Evolutionary conservation across 1,140 invertebrate genomes (phyloP).

Genomic region (Paraescarpia echinospica): DNA sequence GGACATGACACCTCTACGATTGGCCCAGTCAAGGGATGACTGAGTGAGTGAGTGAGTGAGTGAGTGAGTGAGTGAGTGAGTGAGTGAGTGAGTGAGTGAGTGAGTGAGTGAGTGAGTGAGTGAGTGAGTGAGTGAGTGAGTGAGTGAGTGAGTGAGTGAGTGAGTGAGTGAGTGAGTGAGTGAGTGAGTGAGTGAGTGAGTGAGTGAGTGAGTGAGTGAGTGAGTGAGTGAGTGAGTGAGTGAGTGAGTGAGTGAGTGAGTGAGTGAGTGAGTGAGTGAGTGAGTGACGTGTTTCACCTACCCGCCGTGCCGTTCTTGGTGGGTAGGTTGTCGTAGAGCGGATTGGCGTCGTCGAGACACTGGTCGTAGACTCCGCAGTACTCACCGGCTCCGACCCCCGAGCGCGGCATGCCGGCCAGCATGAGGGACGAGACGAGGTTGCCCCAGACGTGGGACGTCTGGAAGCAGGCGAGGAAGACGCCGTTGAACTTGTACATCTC

Average conservation of each 20-base stretch:
- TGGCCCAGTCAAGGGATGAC: background rate
- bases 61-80: slow-evolving; percentile 28
- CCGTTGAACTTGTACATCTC: slow-evolving; percentile 56
- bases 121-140: slow-evolving; percentile 7
- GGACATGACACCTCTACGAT: no score
- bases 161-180: slow-evolving; percentile 22
- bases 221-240: slow-evolving; percentile 12
- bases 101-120: slow-evolving; percentile 24
- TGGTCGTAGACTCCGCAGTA: slow-evolving; percentile 16
- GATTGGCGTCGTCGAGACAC: background rate
- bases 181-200: background rate
- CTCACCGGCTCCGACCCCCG: background rate
- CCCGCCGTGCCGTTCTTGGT: background rate
- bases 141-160: background rate
- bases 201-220: background rate
- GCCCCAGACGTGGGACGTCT: slow-evolving; percentile 58
- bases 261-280: slow-evolving; percentile 10
- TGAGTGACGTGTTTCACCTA: background rate
- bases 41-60: slow-evolving; percentile 27
- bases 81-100: slow-evolving; percentile 29
- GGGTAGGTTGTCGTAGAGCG: background rate
- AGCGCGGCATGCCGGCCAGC: slow-evolving; percentile 25
- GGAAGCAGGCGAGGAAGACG: slow-evolving; percentile 57
- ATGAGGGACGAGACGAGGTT: slow-evolving; percentile 54
- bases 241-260: slow-evolving; percentile 18